Conservation (phyloP, 2,113 vertebrate species). For the Heterotilapia buettikoferi region DNA sequence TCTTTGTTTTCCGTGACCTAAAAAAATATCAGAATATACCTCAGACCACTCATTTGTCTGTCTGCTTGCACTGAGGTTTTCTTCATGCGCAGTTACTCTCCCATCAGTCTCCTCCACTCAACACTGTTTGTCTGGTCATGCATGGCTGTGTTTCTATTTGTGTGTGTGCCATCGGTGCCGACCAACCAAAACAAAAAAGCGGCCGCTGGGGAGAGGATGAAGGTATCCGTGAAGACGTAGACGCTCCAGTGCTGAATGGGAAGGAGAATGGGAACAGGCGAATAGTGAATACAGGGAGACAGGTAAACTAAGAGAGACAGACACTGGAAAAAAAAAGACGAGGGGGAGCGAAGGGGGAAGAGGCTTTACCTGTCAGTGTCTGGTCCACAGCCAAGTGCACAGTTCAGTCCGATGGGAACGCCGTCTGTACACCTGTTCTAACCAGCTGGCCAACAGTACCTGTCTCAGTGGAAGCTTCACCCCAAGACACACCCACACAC, state of each 20-base stretch:
- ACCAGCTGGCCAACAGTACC: slow-evolving; percentile 88
- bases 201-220: background rate
- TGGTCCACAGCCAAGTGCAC: slow-evolving; percentile 86
- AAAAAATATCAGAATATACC: background rate
- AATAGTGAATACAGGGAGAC: background rate
- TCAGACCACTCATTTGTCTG: slow-evolving; percentile 1
- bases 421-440: slow-evolving; percentile 87
- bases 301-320: background rate
- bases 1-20: background rate
- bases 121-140: slow-evolving; percentile 49
- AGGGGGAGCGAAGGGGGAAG: background rate
- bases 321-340: background rate
- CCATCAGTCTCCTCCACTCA: slow-evolving; percentile 34
- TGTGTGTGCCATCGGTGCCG: background rate
- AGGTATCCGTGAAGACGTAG: background rate
- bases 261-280: background rate
- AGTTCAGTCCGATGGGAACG: slow-evolving; percentile 84
- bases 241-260: background rate
- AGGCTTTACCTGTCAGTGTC: slow-evolving; percentile 43
- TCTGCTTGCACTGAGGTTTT: background rate
- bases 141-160: slow-evolving; percentile 9
- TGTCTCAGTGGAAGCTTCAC: slow-evolving; percentile 67
- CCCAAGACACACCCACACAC: slow-evolving; percentile 12
- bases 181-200: slow-evolving; percentile 37
- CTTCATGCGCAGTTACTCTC: slow-evolving; percentile 52